Percentiles rank a stretch among this genome's conserved stretches.
These are phyloP conservation scores for Squalus acanthias DNA, from an alignment of 2,797 vertebrate genomes.

Conservation along the genomic window DNA sequence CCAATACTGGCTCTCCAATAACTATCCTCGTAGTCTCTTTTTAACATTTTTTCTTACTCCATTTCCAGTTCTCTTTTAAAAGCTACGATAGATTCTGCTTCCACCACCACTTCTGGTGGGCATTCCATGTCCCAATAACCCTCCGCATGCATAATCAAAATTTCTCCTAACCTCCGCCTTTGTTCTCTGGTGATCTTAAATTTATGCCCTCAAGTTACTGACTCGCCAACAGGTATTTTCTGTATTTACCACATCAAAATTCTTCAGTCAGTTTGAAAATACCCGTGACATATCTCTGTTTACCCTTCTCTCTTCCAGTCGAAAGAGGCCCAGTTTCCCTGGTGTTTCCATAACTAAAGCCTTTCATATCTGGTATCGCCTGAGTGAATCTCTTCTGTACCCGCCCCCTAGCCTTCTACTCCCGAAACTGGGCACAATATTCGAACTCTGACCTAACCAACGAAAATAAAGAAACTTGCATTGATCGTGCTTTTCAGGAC, in stretches of 20 bases:
- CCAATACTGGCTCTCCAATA: neutral
- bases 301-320: neutral
- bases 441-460: neutral
- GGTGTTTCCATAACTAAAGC: neutral
- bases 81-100: neutral
- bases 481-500: neutral
- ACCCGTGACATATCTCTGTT: neutral
- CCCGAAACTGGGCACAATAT: neutral
- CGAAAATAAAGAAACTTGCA: neutral
- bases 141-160: neutral
- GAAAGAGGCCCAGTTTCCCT: neutral
- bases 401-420: neutral
- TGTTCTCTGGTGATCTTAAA: neutral
- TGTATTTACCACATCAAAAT: neutral
- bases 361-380: neutral
- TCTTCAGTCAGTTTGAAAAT: too few species aligned
- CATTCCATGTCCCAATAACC: neutral
- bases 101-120: too few species aligned
- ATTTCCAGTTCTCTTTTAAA: neutral
- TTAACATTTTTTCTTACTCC: neutral
- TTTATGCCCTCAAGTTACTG: neutral
- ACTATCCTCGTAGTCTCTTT: too few species aligned
- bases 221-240: neutral
- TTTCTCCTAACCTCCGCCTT: neutral
- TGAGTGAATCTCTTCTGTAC: neutral